phyloP scores from a whole-genome alignment of 2,797 vertebrate genomes.

The Sternarchorhynchus goeldii region DNA sequence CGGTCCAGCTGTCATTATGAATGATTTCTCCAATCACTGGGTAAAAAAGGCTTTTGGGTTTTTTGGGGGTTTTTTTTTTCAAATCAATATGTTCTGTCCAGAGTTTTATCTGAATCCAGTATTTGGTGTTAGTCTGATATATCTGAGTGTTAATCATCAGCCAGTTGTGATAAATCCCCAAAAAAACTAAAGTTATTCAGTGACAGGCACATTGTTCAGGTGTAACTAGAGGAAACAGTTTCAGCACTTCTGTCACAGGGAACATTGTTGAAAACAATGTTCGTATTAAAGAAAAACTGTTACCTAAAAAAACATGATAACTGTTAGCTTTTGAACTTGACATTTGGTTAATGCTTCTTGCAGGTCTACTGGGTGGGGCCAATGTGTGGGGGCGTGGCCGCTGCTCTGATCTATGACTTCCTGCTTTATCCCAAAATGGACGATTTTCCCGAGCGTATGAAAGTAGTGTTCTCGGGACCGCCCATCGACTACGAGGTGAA shows the following conservation, averaged over 20 bases:
- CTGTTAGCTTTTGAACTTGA: background rate
- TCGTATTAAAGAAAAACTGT: no score
- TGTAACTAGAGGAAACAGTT: no score
- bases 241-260: no score
- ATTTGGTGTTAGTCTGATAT: background rate
- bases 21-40: constrained; percentile 88
- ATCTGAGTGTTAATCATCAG: constrained; percentile 50
- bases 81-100: background rate
- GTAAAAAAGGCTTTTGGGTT: constrained; percentile 69
- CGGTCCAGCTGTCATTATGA: constrained; percentile 85
- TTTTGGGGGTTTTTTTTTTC: background rate
- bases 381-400: constrained; percentile 87
- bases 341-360: constrained; percentile 5
- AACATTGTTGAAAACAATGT: no score
- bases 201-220: constrained; percentile 46
- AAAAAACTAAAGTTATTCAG: constrained; percentile 58
- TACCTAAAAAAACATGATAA: background rate
- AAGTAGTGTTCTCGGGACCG: constrained; percentile 90
- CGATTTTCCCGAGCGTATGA: constrained; percentile 86
- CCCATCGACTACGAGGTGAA: constrained; percentile 90
- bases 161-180: constrained; percentile 42
- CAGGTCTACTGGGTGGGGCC: constrained; percentile 99
- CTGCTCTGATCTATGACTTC: constrained; percentile 92
- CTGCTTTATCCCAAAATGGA: constrained; percentile 86
- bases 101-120: background rate